Percentiles rank a stretch among this genome's conserved stretches.
Evolutionary conservation across 2,797 vertebrate species (phyloP).

Genomic region (Tolypeutes matacus): DNA sequence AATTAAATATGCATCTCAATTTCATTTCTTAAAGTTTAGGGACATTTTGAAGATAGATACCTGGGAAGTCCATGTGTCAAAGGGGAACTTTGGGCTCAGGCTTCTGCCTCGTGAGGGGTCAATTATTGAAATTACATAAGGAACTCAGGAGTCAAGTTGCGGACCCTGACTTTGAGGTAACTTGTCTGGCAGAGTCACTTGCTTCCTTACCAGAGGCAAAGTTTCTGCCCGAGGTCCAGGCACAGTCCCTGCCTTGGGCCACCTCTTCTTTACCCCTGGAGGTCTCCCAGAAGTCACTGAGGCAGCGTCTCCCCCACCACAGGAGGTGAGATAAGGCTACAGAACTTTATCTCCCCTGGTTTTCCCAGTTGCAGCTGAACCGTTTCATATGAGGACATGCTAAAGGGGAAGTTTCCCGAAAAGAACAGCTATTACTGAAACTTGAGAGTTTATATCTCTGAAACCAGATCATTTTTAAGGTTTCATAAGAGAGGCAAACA

Average conservation of each 20-base stretch:
- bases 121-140: background rate
- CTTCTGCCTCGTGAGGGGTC: background rate
- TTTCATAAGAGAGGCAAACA: background rate
- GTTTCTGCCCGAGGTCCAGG: background rate
- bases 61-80: background rate
- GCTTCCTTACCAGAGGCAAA: background rate
- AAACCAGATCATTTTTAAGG: background rate
- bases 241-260: background rate
- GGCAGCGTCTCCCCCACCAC: background rate
- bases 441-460: background rate
- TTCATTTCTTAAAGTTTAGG: background rate
- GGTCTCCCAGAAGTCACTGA: conserved; percentile 14
- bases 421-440: conserved; percentile 37
- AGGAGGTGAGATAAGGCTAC: conserved; percentile 21
- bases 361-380: conserved; percentile 2
- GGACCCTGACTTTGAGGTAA: background rate
- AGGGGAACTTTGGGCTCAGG: background rate
- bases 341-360: background rate
- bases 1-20: background rate
- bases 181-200: background rate
- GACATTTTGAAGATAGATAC: background rate
- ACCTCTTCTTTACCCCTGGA: conserved; percentile 32
- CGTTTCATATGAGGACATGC: conserved; percentile 42
- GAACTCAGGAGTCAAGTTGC: background rate
- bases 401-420: conserved; percentile 41